phyloP scores from a whole-genome alignment of 2,888 invertebrate genomes.

The Drosophila eohydei region DNA sequence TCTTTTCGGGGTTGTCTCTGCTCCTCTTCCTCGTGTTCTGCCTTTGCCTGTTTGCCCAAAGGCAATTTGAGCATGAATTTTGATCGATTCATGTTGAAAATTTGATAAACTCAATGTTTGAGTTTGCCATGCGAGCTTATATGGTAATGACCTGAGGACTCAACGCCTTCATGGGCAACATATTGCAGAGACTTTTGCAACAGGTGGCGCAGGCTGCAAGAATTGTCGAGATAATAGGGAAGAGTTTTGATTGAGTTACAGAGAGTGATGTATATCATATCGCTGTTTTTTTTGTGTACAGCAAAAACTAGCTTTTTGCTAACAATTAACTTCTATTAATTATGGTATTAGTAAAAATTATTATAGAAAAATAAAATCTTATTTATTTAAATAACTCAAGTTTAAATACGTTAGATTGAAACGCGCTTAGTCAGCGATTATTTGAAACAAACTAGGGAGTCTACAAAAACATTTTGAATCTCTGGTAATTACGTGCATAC shows the following conservation, averaged over 20 bases:
- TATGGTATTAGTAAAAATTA: neutral
- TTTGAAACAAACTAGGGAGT: no score
- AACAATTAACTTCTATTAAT: neutral
- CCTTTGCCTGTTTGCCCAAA: conserved; percentile 29
- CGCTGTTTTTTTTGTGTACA: no score
- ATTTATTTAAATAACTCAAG: no score
- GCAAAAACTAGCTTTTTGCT: neutral
- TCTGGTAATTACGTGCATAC: no score
- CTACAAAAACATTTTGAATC: no score
- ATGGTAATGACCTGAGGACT: conserved; percentile 15
- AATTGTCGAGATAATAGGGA: neutral
- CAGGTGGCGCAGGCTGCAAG: conserved; percentile 30
- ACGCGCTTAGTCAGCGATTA: no score
- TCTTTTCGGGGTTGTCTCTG: conserved; percentile 25
- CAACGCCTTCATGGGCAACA: neutral
- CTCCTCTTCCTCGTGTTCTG: conserved; percentile 5
- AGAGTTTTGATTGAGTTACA: neutral
- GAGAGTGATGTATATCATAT: neutral
- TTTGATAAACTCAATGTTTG: conserved; percentile 62
- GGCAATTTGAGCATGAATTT: conserved; percentile 63
- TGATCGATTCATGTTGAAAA: conserved; percentile 67
- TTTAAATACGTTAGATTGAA: no score
- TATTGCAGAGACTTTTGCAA: neutral
- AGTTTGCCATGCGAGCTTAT: conserved; percentile 42
- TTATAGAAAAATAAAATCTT: no score